A percentile compares a stretch with the other conserved stretches of the same genome.
These are phyloP conservation scores for Spea hammondii DNA, from an alignment of 2,797 vertebrate species.

Conservation along the genomic window DNA sequence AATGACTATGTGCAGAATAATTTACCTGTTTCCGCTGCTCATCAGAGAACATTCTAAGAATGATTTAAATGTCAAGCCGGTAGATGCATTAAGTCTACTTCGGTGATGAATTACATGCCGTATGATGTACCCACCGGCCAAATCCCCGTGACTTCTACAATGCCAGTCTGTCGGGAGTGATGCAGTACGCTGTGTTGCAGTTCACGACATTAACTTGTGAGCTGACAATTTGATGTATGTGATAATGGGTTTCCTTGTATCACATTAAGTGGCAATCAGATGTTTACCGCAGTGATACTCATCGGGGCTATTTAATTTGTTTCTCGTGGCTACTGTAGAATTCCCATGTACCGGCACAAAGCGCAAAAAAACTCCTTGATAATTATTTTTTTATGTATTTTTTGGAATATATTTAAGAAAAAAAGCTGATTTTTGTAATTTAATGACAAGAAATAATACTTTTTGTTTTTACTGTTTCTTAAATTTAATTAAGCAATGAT, in stretches of 20 bases:
- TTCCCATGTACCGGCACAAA: too few relatives aligned
- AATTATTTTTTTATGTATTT: too few relatives aligned
- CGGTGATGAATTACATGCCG: background rate
- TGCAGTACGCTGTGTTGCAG: constrained; percentile 4
- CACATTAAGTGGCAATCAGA: background rate
- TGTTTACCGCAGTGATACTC: constrained; percentile 1
- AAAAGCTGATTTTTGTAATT: too few relatives aligned
- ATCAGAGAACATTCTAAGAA: background rate
- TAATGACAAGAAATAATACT: too few relatives aligned
- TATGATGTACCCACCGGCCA: background rate
- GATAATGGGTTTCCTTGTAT: background rate
- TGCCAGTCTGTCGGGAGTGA: background rate
- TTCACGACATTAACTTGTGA: constrained; percentile 18
- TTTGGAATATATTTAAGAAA: too few relatives aligned
- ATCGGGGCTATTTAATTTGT: too few relatives aligned
- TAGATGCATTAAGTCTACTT: constrained; percentile 4
- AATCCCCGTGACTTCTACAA: too few relatives aligned
- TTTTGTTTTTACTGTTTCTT: too few relatives aligned
- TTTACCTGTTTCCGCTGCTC: background rate
- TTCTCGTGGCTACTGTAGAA: too few relatives aligned
- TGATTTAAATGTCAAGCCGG: background rate
- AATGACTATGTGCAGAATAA: too few relatives aligned
- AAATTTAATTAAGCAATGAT: too few relatives aligned
- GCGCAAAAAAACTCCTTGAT: too few relatives aligned
- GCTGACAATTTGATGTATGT: constrained; percentile 14